Evolutionary conservation across 2,888 invertebrate genomes (phyloP), one percentile per base, ranked within the genome.

Genomic region (Nineta flava): DNA sequence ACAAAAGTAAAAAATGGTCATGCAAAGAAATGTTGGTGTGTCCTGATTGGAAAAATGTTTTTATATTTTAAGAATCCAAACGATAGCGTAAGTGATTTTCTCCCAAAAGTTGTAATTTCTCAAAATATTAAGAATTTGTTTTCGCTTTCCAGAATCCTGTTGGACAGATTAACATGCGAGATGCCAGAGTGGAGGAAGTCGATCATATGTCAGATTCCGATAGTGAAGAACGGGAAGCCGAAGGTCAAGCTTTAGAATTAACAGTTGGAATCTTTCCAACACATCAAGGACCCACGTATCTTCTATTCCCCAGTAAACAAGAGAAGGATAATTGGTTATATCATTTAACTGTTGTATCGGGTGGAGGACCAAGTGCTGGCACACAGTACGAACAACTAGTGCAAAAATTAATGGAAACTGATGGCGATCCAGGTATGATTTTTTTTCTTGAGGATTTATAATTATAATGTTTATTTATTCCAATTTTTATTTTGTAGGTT

Each of bases 1-100:
- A 93, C 90, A 9, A 95, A 95, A 70, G 94, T 95, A 9, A 93
- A 94, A 67, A 94, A 96, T 63, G 96, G 96, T 0, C 93, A 95
- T 65, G 87, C 93, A 0, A 91, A 91, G 66, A 87, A 90, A 62
- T 93, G 93, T 65, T 96, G 94, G 93, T 94, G 95, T 66, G 88
- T 95, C 46, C 77, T 97, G 16, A 82, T 95, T 49, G 94, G 94
- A 53, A 92, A 93, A 71, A 94, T 93, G 84, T 91, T 97, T 73
- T 77, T 96, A 49, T 95, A 96, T 68, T 97, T 94, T 74, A 95
- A 92, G 68, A 82, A 83, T 12, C 88, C 92, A 0, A 84, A 85
- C 40, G 95, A 96, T 63, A 87, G 84, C 69, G 94, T 93, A 69
- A 74, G 74, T 65, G 52, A 31, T 51, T n/a, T 41, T 21, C 48